These are phyloP conservation scores for Saturnia japonica DNA, from an alignment of 2,888 invertebrate genomes.

Conservation along the genomic window DNA sequence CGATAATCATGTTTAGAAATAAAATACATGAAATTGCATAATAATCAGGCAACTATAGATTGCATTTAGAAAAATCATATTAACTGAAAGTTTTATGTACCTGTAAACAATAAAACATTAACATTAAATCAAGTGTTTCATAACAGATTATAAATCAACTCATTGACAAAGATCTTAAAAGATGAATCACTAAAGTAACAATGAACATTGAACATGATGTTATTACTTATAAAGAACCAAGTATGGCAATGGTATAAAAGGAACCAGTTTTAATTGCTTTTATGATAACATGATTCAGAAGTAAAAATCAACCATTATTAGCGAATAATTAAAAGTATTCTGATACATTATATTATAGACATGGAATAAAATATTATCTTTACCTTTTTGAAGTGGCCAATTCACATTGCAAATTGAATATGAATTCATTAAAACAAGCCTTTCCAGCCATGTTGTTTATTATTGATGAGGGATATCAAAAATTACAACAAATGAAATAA, in stretches of 20 bases:
- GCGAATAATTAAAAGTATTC: neutral
- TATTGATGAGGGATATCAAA: neutral
- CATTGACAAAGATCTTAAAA: neutral
- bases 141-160: neutral
- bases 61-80: neutral
- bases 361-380: neutral
- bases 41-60: no score
- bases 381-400: neutral
- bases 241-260: neutral
- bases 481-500: neutral
- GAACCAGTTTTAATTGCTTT: neutral
- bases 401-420: neutral
- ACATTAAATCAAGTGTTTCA: neutral
- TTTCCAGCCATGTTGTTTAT: neutral
- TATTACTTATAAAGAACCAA: slow-evolving; percentile 10
- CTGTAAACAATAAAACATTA: neutral
- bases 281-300: neutral
- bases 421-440: neutral
- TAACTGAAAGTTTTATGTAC: neutral
- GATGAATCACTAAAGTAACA: neutral
- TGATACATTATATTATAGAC: neutral
- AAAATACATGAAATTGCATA: neutral
- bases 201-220: neutral
- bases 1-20: neutral
- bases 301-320: neutral